Conservation (phyloP, 2,113 vertebrate genomes). For the Poicephalus gulielmi region DNA sequence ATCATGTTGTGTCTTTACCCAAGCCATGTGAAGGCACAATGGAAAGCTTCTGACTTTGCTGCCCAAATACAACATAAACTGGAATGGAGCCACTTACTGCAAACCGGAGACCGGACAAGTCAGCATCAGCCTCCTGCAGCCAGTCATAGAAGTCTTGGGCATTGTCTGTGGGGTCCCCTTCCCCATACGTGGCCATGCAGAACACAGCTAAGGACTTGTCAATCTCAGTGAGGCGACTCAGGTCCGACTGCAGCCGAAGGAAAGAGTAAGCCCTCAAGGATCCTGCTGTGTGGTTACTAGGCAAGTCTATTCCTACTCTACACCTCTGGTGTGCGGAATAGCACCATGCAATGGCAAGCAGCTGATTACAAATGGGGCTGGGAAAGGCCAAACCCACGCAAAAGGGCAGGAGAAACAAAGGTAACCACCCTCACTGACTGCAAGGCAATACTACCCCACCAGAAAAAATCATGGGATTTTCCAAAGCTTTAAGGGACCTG, state of each 20-base stretch:
- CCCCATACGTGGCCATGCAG: constrained; percentile 97
- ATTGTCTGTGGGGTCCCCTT: constrained; percentile 96
- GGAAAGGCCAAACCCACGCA: not conserved
- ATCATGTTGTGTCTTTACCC: not conserved
- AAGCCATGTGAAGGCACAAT: not conserved
- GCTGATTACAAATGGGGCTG: not conserved
- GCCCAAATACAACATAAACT: not conserved
- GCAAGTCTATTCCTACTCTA: not conserved
- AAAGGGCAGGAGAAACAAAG: not conserved
- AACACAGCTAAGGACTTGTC: constrained; percentile 92
- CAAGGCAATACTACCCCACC: not conserved
- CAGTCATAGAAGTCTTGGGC: constrained; percentile 98
- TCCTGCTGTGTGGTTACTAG: not conserved
- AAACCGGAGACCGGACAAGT: constrained; percentile 87
- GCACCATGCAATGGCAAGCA: fast-evolving
- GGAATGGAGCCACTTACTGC: constrained; percentile 78
- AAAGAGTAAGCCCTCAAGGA: not conserved
- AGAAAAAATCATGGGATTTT: not conserved
- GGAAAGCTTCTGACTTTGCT: not conserved
- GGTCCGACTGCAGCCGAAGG: constrained; percentile 78
- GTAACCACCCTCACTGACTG: not conserved
- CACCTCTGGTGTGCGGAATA: not conserved
- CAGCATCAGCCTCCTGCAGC: constrained; percentile 87
- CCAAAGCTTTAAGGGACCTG: not conserved
- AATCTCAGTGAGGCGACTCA: constrained; percentile 87